These are phyloP conservation scores for Odontothrips loti DNA, from an alignment of 2,888 invertebrate species.

Conservation along the genomic window DNA sequence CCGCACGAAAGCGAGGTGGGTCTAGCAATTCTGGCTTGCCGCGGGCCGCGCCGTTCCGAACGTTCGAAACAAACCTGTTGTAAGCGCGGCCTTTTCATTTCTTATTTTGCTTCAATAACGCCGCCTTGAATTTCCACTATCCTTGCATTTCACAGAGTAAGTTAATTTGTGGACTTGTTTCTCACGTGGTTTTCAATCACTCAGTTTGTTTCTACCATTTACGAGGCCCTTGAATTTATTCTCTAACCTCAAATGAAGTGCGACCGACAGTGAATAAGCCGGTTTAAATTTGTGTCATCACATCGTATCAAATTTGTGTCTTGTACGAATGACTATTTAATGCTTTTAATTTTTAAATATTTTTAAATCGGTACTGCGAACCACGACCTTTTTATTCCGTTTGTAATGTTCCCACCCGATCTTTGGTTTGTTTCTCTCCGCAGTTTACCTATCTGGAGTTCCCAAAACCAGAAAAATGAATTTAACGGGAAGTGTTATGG, in stretches of 20 bases:
- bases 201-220: not conserved
- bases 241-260: not conserved
- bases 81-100: not conserved
- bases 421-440: not conserved
- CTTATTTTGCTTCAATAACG: not conserved
- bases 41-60: too few species aligned
- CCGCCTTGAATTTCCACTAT: not conserved
- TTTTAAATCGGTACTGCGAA: not conserved
- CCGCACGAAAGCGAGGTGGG: too few species aligned
- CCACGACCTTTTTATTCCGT: too few species aligned
- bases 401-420: too few species aligned
- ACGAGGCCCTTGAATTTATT: not conserved
- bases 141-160: not conserved
- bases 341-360: not conserved
- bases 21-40: too few species aligned
- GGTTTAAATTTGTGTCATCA: not conserved
- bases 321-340: not conserved
- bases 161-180: not conserved
- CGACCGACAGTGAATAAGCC: not conserved
- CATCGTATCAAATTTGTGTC: not conserved
- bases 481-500: conserved; percentile 11
- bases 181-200: not conserved
- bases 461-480: not conserved
- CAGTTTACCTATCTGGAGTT: not conserved
- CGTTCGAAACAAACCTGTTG: not conserved